Evolutionary conservation across 2,797 vertebrate species (phyloP).

Genomic region (Aldrovandia affinis): DNA sequence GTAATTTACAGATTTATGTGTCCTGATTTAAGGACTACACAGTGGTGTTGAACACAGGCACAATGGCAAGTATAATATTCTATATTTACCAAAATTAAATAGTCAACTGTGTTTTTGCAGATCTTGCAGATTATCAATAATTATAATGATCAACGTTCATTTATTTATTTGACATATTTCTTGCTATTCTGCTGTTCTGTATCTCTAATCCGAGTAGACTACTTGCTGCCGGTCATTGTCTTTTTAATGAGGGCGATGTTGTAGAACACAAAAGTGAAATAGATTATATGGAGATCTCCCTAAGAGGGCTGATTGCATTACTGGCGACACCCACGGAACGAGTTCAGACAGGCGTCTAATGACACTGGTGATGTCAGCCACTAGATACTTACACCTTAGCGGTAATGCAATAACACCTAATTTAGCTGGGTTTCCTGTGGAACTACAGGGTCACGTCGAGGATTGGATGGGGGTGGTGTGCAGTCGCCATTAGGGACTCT

Average conservation of each 20-base stretch:
- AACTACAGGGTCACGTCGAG: not conserved
- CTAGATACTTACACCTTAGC: constrained; percentile 4
- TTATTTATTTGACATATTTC: not conserved
- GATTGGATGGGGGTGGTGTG: not conserved
- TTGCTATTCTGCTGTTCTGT: not conserved
- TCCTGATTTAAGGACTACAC: too few relatives aligned
- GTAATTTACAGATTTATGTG: too few relatives aligned
- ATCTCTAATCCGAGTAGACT: not conserved
- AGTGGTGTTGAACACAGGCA: too few relatives aligned
- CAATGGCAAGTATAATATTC: too few relatives aligned
- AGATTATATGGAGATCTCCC: not conserved
- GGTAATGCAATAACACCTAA: not conserved
- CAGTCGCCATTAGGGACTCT: not conserved
- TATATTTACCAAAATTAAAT: too few relatives aligned
- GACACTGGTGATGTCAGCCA: not conserved
- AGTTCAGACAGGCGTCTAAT: not conserved
- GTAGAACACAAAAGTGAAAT: not conserved
- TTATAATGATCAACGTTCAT: too few relatives aligned
- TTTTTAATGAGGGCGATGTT: not conserved
- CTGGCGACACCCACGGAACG: not conserved
- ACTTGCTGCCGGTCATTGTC: not conserved
- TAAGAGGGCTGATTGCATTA: not conserved
- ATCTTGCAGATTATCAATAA: too few relatives aligned
- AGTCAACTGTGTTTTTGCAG: too few relatives aligned
- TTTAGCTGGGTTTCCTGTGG: constrained; percentile 13